These are phyloP conservation scores for Ceratina australensis DNA, from an alignment of 1,140 invertebrate genomes.

Conservation along the genomic window DNA sequence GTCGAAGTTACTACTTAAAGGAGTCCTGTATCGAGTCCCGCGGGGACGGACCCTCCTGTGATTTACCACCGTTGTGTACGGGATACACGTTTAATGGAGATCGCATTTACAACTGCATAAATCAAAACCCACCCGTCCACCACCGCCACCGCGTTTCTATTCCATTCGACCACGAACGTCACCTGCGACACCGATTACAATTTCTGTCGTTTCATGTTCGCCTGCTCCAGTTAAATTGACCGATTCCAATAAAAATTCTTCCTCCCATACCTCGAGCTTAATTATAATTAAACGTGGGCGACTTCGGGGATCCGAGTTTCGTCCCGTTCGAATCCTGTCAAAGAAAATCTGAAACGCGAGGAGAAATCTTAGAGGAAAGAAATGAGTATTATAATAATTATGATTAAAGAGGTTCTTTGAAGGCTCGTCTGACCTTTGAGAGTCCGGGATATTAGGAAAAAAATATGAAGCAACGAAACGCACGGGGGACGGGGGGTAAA, in stretches of 20 bases:
- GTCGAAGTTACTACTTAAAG: constrained; percentile 49
- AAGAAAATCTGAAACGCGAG: too few relatives aligned
- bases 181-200: neutral
- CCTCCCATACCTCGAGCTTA: too few relatives aligned
- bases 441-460: constrained; percentile 12
- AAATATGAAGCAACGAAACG: constrained; percentile 4
- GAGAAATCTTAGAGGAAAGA: too few relatives aligned
- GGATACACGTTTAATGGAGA: constrained; percentile 53
- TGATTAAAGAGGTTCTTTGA: too few relatives aligned
- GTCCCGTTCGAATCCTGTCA: too few relatives aligned
- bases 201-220: too few relatives aligned
- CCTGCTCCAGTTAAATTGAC: too few relatives aligned
- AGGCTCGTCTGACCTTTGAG: neutral
- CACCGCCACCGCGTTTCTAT: neutral
- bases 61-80: constrained; percentile 40
- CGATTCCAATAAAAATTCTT: too few relatives aligned
- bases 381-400: too few relatives aligned
- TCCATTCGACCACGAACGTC: constrained; percentile 2
- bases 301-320: too few relatives aligned
- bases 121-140: constrained; percentile 26
- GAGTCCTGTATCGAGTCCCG: constrained; percentile 15
- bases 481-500: neutral
- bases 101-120: constrained; percentile 48
- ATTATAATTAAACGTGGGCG: too few relatives aligned
- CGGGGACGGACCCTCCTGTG: constrained; percentile 41